A percentile compares a stretch with the other conserved stretches of the same genome.
These are phyloP conservation scores for Amphiura filiformis DNA, from an alignment of 35 echinoderm and acorn worm species.

Conservation along the genomic window DNA sequence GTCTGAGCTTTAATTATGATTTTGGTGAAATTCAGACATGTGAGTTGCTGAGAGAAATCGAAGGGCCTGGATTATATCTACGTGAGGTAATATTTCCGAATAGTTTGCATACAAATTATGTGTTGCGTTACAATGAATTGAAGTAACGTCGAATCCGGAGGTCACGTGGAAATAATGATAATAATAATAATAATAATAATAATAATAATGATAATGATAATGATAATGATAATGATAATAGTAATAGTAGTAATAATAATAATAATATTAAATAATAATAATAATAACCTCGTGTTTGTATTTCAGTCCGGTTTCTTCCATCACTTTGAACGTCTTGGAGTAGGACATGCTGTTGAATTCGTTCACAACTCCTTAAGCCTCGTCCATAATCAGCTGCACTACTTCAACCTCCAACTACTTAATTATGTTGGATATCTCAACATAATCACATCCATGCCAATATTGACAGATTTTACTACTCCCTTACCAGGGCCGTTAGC, in stretches of 20 bases:
- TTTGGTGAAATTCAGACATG: not conserved
- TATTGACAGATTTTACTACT: slow-evolving; percentile 34
- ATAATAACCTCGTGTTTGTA: not conserved
- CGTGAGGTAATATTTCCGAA: not conserved
- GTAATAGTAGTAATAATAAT: too few species aligned
- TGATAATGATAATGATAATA: too few species aligned
- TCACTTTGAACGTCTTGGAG: slow-evolving; percentile 51
- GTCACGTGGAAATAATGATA: too few species aligned
- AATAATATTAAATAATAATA: too few species aligned
- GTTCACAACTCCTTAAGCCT: slow-evolving; percentile 18
- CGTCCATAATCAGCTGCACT: slow-evolving; percentile 41
- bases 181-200: too few species aligned
- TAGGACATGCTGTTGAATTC: slow-evolving; percentile 47
- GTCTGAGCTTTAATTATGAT: not conserved
- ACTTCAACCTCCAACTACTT: slow-evolving; percentile 39
- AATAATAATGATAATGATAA: too few species aligned
- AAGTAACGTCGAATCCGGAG: too few species aligned
- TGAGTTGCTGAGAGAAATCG: not conserved
- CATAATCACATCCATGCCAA: slow-evolving; percentile 27
- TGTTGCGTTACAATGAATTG: too few species aligned
- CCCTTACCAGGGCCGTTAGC: slow-evolving; percentile 32
- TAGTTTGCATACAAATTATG: too few species aligned
- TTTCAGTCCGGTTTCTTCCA: slow-evolving; percentile 29
- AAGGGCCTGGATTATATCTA: not conserved
- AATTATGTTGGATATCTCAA: slow-evolving; percentile 35